Conservation (phyloP, 2,797 vertebrate genomes). For the Acanthis flammea region DNA sequence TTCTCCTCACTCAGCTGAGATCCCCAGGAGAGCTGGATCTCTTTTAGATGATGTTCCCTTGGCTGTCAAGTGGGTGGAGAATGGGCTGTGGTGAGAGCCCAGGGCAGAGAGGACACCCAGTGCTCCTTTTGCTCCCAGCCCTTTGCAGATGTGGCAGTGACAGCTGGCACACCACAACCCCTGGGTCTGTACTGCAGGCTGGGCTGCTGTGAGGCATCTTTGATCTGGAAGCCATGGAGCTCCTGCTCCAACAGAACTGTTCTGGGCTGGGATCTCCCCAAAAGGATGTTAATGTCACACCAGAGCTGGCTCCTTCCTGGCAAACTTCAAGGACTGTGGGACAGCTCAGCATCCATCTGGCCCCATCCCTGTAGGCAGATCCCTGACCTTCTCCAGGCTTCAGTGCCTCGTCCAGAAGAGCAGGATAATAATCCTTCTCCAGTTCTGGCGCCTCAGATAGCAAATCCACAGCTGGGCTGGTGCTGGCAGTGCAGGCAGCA, state of each 20-base stretch:
- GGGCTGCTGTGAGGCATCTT: background rate
- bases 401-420: background rate
- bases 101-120: background rate
- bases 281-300: background rate
- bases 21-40: background rate
- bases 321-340: background rate
- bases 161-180: background rate
- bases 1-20: background rate
- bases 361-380: background rate
- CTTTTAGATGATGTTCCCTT: background rate
- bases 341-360: slow-evolving; percentile 28
- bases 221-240: background rate
- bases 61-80: background rate
- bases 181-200: background rate
- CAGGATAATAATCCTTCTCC: background rate
- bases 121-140: background rate
- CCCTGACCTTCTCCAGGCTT: slow-evolving; percentile 40
- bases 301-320: background rate
- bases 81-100: background rate
- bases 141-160: background rate
- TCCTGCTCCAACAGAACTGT: background rate
- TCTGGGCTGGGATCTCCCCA: background rate
- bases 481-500: background rate
- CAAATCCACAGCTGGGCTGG: background rate
- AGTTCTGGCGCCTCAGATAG: background rate